phyloP scores from a whole-genome alignment of 2,797 vertebrate genomes.

The Gobionotothen gibberifrons region DNA sequence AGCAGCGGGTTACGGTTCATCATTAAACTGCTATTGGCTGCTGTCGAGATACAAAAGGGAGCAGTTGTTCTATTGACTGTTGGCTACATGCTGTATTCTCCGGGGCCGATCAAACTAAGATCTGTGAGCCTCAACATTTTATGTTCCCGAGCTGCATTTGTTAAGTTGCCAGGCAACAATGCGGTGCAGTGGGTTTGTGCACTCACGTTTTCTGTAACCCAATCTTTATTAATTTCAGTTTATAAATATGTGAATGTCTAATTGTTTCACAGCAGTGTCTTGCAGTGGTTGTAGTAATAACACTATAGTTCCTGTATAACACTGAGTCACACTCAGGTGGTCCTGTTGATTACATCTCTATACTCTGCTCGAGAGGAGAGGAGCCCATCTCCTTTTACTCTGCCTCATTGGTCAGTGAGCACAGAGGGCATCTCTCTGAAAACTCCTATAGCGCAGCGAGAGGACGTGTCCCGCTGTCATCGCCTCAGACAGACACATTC shows the following conservation, averaged over 20 bases:
- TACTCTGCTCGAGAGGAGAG: constrained; percentile 38
- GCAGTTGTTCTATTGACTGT: constrained; percentile 26
- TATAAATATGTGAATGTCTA: constrained; percentile 53
- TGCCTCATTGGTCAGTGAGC: constrained; percentile 54
- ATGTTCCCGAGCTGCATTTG: constrained; percentile 64
- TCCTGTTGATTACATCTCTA: constrained; percentile 59
- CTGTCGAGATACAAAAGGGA: constrained; percentile 17
- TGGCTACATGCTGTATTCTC: constrained; percentile 36
- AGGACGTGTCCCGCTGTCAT: constrained; percentile 33
- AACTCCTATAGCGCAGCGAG: constrained; percentile 5
- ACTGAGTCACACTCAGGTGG: constrained; percentile 55
- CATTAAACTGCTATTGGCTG: constrained; percentile 34
- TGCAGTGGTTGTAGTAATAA: background rate
- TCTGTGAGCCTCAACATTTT: constrained; percentile 49
- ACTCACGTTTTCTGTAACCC: constrained; percentile 45
- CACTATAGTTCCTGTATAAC: constrained; percentile 20
- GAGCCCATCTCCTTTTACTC: constrained; percentile 43
- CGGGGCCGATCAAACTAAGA: constrained; percentile 46
- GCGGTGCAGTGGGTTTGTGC: constrained; percentile 47
- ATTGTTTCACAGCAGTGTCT: constrained; percentile 3
- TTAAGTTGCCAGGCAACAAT: constrained; percentile 82
- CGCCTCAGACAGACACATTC: constrained; percentile 34
- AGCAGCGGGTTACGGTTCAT: constrained; percentile 44
- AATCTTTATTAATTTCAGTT: constrained; percentile 44
- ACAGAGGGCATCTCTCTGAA: constrained; percentile 41